phyloP scores from a whole-genome alignment of 1,140 invertebrate species.

The Drosophila navojoa region DNA sequence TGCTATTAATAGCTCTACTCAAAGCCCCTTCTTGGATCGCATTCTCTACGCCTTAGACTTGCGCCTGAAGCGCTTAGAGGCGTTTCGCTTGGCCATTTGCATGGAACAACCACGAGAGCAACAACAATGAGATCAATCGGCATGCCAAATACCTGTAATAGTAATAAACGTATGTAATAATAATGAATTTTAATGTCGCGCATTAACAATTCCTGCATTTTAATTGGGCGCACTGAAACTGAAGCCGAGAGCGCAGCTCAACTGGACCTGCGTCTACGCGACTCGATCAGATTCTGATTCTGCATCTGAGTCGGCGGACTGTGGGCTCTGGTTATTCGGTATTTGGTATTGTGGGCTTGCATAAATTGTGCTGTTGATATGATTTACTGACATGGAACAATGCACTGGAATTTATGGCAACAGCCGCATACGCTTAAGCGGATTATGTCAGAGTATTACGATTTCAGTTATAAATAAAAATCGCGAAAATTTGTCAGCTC shows the following conservation, averaged over 20 bases:
- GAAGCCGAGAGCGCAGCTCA: conserved; percentile 13
- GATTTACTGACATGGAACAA: conserved; percentile 82
- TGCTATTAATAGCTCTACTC: no score
- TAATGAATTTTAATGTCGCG: conserved; percentile 82
- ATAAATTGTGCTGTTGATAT: conserved; percentile 81
- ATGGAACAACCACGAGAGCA: conserved; percentile 27
- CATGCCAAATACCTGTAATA: conserved; percentile 60
- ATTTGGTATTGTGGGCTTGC: conserved; percentile 59
- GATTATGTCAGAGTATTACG: conserved; percentile 70
- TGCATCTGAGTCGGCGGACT: conserved; percentile 12
- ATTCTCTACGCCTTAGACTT: conserved; percentile 31
- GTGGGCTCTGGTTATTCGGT: conserved; percentile 4
- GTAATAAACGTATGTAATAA: conserved; percentile 81
- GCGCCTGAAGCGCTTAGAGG: conserved; percentile 60
- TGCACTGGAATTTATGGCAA: conserved; percentile 81
- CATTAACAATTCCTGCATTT: conserved; percentile 83
- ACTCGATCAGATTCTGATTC: not conserved
- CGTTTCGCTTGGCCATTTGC: conserved; percentile 65
- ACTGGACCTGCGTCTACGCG: conserved; percentile 8
- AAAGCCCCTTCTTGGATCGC: not conserved
- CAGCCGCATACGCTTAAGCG: conserved; percentile 73
- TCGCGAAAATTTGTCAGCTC: conserved; percentile 69
- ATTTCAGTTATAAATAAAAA: conserved; percentile 60
- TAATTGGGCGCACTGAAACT: conserved; percentile 67
- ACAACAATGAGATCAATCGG: conserved; percentile 48